These are phyloP conservation scores for Pipistrellus nathusii DNA, from an alignment of 2,797 vertebrate species.

Conservation along the genomic window DNA sequence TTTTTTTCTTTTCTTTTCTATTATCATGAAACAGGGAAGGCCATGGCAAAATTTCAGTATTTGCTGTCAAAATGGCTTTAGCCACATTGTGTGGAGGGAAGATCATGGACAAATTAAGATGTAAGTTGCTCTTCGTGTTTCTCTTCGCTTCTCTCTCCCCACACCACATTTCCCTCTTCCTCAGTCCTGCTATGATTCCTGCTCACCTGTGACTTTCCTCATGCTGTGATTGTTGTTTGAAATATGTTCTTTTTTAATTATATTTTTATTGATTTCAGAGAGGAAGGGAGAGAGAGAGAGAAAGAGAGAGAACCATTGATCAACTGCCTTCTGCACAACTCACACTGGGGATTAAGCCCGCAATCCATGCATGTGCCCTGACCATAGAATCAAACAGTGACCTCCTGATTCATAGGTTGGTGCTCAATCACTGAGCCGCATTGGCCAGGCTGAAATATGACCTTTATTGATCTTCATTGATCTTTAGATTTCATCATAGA, in stretches of 20 bases:
- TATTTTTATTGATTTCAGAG: too few relatives aligned
- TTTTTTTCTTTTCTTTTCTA: constrained; percentile 64
- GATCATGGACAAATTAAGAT: constrained; percentile 99
- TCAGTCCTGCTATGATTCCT: not conserved
- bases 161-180: not conserved
- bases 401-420: too few relatives aligned
- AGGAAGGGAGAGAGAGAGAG: too few relatives aligned
- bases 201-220: not conserved
- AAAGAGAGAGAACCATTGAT: too few relatives aligned
- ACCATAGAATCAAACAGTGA: too few relatives aligned
- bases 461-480: constrained; percentile 11
- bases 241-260: not conserved
- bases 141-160: not conserved
- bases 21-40: constrained; percentile 92
- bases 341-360: too few relatives aligned
- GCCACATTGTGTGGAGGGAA: constrained; percentile 98
- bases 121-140: constrained; percentile 89
- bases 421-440: too few relatives aligned
- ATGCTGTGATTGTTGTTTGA: not conserved
- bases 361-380: too few relatives aligned
- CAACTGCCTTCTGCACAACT: too few relatives aligned
- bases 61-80: constrained; percentile 96
- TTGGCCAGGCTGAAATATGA: not conserved
- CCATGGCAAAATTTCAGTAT: constrained; percentile 95
- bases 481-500: constrained; percentile 19